Evolutionary conservation across 2,113 vertebrate genomes (phyloP).

Genomic region (Craseonycteris thonglongyai): DNA sequence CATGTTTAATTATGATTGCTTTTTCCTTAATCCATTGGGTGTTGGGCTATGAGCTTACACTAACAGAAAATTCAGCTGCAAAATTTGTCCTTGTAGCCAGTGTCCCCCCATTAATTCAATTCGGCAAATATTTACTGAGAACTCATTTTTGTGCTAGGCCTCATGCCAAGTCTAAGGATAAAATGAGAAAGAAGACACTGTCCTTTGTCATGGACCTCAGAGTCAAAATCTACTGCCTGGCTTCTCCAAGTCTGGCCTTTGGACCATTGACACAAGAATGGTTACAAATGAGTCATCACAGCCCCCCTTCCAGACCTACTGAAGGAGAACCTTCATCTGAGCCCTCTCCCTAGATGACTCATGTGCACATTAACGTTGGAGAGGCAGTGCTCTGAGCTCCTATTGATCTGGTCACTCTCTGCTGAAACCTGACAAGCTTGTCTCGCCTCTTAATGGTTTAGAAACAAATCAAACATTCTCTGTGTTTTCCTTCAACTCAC

Average conservation of each 20-base stretch:
- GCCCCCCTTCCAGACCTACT: not conserved
- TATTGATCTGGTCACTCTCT: not conserved
- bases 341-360: not conserved
- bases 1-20: not conserved
- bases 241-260: not conserved
- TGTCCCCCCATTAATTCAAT: not conserved
- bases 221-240: not conserved
- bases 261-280: not conserved
- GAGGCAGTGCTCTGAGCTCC: not conserved
- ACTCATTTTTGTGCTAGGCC: not conserved
- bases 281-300: not conserved
- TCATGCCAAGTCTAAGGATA: not conserved
- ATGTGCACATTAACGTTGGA: not conserved
- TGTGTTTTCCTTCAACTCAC: not conserved
- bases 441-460: not conserved
- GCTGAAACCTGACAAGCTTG: not conserved
- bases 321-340: not conserved
- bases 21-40: constrained; percentile 5
- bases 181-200: not conserved
- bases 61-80: constrained; percentile 31
- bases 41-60: not conserved
- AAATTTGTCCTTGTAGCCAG: constrained; percentile 1
- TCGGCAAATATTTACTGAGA: constrained; percentile 29
- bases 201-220: not conserved
- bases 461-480: not conserved